Conservation (phyloP, 2,113 vertebrate genomes). For the Anthoscopus minutus region DNA sequence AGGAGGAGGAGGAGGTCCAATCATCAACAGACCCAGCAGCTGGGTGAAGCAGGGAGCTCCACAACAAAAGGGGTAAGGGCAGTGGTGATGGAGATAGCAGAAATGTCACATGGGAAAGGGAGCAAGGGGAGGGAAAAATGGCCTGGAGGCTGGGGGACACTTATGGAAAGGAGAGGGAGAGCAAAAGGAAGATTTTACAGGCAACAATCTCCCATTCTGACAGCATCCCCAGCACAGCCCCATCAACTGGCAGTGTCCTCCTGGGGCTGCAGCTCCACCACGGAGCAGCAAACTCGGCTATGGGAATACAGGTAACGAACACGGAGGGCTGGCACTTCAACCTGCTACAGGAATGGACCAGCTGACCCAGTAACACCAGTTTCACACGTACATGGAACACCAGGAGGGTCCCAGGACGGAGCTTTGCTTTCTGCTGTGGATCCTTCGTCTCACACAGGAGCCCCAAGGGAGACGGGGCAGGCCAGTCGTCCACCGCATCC, state of each 20-base stretch:
- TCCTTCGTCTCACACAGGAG: background rate
- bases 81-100: accelerated
- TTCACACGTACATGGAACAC: accelerated
- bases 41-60: background rate
- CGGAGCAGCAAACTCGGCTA: accelerated
- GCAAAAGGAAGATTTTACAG: background rate
- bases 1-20: background rate
- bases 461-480: accelerated
- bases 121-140: background rate
- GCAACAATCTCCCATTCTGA: background rate
- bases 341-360: background rate
- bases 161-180: background rate
- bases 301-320: background rate
- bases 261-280: background rate
- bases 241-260: background rate
- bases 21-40: background rate
- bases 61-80: background rate
- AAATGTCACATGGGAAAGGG: background rate
- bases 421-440: background rate
- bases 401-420: background rate
- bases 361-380: background rate
- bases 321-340: accelerated
- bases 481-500: background rate
- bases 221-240: background rate
- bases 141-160: background rate